Evolutionary conservation across 2,113 vertebrate species (phyloP).

Genomic region (Esox niger): DNA sequence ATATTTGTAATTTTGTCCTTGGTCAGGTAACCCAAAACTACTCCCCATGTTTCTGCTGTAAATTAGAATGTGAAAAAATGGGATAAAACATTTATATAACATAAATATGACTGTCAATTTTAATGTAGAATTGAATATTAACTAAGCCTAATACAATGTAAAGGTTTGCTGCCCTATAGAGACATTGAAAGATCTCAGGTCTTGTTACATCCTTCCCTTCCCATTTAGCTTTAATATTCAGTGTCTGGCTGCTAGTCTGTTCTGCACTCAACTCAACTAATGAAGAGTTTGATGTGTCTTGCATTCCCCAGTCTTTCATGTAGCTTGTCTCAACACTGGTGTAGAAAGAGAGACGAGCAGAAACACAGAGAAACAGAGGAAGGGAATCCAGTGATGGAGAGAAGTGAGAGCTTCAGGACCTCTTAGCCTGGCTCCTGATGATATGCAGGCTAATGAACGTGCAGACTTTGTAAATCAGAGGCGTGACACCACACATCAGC

Average conservation of each 20-base stretch:
- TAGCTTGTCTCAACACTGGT: conserved; percentile 22
- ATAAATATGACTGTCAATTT: too few species aligned
- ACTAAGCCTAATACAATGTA: too few species aligned
- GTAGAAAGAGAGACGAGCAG: conserved; percentile 12
- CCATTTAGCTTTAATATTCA: conserved; percentile 10
- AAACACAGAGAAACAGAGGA: conserved; percentile 21
- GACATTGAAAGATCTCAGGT: too few species aligned
- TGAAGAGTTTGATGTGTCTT: conserved; percentile 45
- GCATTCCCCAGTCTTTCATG: conserved; percentile 34
- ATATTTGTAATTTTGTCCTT: too few species aligned
- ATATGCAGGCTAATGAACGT: conserved; percentile 68
- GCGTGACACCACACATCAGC: conserved; percentile 50
- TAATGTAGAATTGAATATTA: too few species aligned
- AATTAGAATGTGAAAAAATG: too few species aligned
- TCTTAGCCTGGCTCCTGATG: conserved; percentile 51
- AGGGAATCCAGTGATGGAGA: conserved; percentile 7
- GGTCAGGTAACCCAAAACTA: too few species aligned
- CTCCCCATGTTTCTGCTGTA: too few species aligned
- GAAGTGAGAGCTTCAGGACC: conserved; percentile 45
- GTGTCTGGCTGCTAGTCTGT: conserved; percentile 1
- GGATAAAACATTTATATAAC: too few species aligned
- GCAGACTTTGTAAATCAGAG: conserved; percentile 59
- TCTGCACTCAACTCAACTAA: conserved; percentile 36
- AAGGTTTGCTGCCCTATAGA: too few species aligned
- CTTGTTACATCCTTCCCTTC: conserved; percentile 35